Evolutionary conservation across 2,113 vertebrate genomes (phyloP), one percentile per base, ranked within the genome.

Genomic region (Stegostoma tigrinum): DNA sequence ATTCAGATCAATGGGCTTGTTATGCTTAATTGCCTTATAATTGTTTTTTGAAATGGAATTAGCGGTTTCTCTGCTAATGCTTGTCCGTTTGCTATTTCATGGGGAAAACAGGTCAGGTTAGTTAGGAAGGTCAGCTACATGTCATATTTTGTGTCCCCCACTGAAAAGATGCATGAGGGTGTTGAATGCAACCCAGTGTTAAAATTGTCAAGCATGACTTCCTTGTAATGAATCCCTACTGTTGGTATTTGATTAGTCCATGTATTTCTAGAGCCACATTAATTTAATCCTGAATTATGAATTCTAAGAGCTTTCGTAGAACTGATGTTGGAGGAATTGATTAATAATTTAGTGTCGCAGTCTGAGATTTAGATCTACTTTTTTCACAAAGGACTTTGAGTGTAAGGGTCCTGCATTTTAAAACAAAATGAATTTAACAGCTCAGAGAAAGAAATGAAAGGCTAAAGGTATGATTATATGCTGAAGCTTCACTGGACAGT

Each of bases 211-310:
- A 66, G 61, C 34, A 64, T 91, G 34, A 91, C 89, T 91, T 66
- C 55, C 14, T 91, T 91, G 5, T 64, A 91, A 64, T 34, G 21
- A 64, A 64, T 66, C 34, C 23, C 21, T 61, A 34, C 89, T 38
- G 89, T 1, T 34, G 21, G 30, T 38, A 6, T 34, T 66, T 91
- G 55, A 91, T 91, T 91, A 61, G 64, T 17, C 17, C 3, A 61
- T 64, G 17, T 15, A 66, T 66, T 91, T 91, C 15, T 66, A 91
- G 66, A 91, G 7, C 1, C 24, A 7, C 89, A 34, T 30, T 66
- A 91, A 66, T 91, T n/a, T 91, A 66, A 38, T 91, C 55, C n/a
- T 91, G 34, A 91, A 64, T 38, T 38, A n/a, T 91, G 55, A 91
- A 64, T 91, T 64, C 89, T 90, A 34, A 61, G 52, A 34, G 52